phyloP scores from a whole-genome alignment of 2,797 vertebrate genomes.

The Knipowitschia caucasica region DNA sequence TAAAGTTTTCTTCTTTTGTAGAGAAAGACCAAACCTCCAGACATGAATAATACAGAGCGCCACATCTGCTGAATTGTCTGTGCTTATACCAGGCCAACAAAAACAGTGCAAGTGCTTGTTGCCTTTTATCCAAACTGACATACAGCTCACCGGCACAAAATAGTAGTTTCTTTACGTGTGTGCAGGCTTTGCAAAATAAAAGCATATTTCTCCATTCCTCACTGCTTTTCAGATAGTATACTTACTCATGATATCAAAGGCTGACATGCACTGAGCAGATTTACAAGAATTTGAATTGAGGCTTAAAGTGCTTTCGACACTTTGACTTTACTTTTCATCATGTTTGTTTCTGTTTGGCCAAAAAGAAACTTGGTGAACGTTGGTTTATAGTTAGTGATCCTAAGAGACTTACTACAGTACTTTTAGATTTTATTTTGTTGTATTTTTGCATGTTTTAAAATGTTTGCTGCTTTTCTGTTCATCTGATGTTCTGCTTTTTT shows the following conservation, averaged over 20 bases:
- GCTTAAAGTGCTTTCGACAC: too few relatives aligned
- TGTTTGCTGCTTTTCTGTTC: too few relatives aligned
- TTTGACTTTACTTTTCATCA: too few relatives aligned
- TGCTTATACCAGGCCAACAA: not conserved
- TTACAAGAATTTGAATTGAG: too few relatives aligned
- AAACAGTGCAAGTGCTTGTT: not conserved
- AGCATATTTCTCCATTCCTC: not conserved
- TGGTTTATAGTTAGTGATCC: too few relatives aligned
- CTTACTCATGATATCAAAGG: slow-evolving; percentile 3
- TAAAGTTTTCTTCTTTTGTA: not conserved
- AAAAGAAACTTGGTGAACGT: too few relatives aligned
- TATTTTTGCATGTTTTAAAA: too few relatives aligned
- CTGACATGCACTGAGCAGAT: not conserved
- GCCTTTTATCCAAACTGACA: not conserved
- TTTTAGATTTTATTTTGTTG: too few relatives aligned
- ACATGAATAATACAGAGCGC: slow-evolving; percentile 3
- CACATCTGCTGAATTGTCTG: slow-evolving; percentile 6
- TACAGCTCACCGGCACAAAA: not conserved
- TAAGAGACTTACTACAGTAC: too few relatives aligned
- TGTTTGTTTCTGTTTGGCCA: too few relatives aligned
- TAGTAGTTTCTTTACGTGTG: not conserved
- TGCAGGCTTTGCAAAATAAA: not conserved
- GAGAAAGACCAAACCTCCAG: not conserved
- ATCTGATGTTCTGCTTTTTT: too few relatives aligned
- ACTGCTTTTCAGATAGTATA: not conserved